Evolutionary conservation across 2,113 vertebrate genomes (phyloP).

Genomic region (Merops nubicus): DNA sequence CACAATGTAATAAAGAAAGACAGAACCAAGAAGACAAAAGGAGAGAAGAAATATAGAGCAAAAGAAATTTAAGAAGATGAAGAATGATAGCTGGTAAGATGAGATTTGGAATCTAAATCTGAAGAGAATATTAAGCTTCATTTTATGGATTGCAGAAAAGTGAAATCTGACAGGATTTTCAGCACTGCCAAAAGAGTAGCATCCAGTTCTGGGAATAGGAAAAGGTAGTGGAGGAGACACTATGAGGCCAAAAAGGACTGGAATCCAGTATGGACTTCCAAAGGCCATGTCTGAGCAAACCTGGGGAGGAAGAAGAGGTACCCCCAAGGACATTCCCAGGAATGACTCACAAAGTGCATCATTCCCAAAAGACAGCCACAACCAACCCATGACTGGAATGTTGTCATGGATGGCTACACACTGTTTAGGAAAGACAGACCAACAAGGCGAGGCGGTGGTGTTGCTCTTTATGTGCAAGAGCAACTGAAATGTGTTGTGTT

Average conservation of each 20-base stretch:
- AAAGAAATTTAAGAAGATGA: not conserved
- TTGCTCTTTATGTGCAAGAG: too few relatives aligned
- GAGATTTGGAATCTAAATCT: not conserved
- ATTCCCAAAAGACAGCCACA: not conserved
- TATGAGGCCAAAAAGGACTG: not conserved
- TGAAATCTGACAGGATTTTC: not conserved
- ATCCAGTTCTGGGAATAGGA: not conserved
- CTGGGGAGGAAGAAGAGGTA: not conserved
- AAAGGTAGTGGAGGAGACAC: not conserved
- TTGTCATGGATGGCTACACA: too few relatives aligned
- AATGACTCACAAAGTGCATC: not conserved
- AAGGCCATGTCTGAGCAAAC: not conserved
- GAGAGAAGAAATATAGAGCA: not conserved
- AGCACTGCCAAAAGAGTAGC: not conserved
- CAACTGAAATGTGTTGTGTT: too few relatives aligned
- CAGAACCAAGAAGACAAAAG: not conserved
- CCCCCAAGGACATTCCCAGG: not conserved
- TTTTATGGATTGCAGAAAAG: not conserved
- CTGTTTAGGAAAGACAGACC: too few relatives aligned
- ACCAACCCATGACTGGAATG: too few relatives aligned
- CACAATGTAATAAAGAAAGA: not conserved
- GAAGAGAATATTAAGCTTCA: not conserved
- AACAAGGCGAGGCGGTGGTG: too few relatives aligned
- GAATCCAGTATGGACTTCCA: not conserved
- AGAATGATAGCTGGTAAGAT: not conserved